Percentiles rank a stretch among this genome's conserved stretches.
These are phyloP conservation scores for Decapterus maruadsi DNA, from an alignment of 2,797 vertebrate species.

Conservation along the genomic window DNA sequence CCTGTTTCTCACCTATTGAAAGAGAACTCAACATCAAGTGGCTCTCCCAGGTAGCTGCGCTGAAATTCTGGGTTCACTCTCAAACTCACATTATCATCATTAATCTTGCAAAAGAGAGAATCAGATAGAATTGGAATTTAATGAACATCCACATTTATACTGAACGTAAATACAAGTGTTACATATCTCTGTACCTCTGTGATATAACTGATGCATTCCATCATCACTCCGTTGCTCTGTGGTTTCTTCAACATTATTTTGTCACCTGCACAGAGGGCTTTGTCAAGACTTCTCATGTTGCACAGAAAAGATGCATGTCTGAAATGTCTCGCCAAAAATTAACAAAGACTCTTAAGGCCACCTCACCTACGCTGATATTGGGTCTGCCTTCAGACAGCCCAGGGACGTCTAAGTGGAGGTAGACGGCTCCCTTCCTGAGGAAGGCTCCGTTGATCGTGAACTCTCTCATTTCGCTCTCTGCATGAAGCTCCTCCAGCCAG, in stretches of 20 bases:
- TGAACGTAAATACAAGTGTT: not conserved
- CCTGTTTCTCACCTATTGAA: constrained; percentile 88
- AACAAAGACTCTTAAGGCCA: not conserved
- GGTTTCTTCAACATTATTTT: constrained; percentile 90
- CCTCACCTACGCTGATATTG: constrained; percentile 86
- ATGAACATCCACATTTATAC: not conserved
- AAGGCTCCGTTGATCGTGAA: constrained; percentile 87
- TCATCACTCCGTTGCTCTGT: constrained; percentile 67
- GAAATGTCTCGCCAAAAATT: not conserved
- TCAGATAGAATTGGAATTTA: not conserved
- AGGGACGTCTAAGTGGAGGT: constrained; percentile 90
- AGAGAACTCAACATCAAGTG: constrained; percentile 94
- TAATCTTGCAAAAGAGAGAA: constrained; percentile 81
- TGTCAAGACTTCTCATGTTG: not conserved
- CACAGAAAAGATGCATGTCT: not conserved
- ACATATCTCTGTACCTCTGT: constrained; percentile 85
- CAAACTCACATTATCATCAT: constrained; percentile 90
- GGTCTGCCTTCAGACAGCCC: constrained; percentile 91
- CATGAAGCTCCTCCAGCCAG: constrained; percentile 94
- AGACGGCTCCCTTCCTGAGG: constrained; percentile 85
- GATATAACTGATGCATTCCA: constrained; percentile 88
- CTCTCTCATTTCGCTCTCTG: constrained; percentile 88
- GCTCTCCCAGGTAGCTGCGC: constrained; percentile 89
- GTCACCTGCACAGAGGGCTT: constrained; percentile 85
- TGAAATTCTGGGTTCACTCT: constrained; percentile 90